Evolutionary conservation across 2,113 vertebrate species (phyloP).

Genomic region (Fulmarus glacialis): DNA sequence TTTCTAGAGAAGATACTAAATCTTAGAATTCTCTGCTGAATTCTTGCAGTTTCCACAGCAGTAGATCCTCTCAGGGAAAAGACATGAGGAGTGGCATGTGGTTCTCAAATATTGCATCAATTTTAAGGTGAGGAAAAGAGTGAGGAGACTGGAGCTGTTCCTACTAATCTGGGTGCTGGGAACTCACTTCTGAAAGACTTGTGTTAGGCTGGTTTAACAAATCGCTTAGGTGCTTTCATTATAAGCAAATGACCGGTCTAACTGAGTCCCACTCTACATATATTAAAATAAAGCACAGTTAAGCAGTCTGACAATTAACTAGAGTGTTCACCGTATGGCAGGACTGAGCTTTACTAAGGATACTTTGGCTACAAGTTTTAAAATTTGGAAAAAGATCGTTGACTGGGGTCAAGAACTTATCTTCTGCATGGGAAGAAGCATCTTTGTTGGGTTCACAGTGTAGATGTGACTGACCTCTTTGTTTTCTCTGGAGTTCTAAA

Average conservation of each 20-base stretch:
- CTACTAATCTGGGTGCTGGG: neutral
- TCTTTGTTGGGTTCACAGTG: neutral
- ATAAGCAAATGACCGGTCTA: neutral
- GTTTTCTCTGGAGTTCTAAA: neutral
- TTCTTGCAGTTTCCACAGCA: neutral
- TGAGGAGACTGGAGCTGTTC: neutral
- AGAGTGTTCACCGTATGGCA: neutral
- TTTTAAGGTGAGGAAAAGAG: neutral
- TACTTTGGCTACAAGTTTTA: neutral
- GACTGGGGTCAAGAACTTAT: neutral
- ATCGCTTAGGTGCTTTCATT: neutral
- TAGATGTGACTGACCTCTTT: neutral
- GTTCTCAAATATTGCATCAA: neutral
- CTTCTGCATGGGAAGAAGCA: neutral
- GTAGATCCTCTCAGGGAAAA: neutral
- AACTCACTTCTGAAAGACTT: neutral
- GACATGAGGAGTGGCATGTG: neutral
- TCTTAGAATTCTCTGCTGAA: neutral
- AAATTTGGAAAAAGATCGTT: neutral
- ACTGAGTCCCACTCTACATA: neutral
- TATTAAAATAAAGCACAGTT: slow-evolving; percentile 9
- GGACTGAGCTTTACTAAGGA: neutral
- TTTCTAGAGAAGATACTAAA: neutral
- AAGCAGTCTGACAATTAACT: neutral
- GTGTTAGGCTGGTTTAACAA: neutral